phyloP scores from a whole-genome alignment of 2,113 vertebrate genomes.

The Tragelaphus imberbis region DNA sequence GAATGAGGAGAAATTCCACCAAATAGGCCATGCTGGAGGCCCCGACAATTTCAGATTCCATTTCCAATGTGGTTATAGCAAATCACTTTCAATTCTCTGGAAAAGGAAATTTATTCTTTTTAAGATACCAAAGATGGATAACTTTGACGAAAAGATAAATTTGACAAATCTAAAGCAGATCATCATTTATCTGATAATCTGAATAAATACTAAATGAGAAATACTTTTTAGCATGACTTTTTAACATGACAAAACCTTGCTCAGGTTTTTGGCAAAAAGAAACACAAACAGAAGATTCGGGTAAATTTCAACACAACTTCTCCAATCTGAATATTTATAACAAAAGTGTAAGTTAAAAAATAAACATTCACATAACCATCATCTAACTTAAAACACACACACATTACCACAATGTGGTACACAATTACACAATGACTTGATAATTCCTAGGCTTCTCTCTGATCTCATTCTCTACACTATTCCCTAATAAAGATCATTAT shows the following conservation, averaged over 20 bases:
- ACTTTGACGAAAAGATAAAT: neutral
- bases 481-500: neutral
- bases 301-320: neutral
- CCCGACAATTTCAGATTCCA: neutral
- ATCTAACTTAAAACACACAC: neutral
- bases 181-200: neutral
- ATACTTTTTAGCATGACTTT: neutral
- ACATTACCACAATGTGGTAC: neutral
- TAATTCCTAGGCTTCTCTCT: neutral
- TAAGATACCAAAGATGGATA: neutral
- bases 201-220: slow-evolving; percentile 17
- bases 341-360: neutral
- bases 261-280: neutral
- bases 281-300: neutral
- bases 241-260: neutral
- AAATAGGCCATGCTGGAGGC: neutral
- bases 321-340: neutral
- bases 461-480: neutral
- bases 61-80: neutral
- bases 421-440: neutral
- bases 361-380: neutral
- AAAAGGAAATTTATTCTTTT: neutral
- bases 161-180: neutral
- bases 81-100: neutral
- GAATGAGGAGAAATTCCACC: neutral